Percentiles rank a stretch among this genome's conserved stretches.
phyloP scores from a whole-genome alignment of 2,797 vertebrate genomes.

The Onychomys torridus region DNA sequence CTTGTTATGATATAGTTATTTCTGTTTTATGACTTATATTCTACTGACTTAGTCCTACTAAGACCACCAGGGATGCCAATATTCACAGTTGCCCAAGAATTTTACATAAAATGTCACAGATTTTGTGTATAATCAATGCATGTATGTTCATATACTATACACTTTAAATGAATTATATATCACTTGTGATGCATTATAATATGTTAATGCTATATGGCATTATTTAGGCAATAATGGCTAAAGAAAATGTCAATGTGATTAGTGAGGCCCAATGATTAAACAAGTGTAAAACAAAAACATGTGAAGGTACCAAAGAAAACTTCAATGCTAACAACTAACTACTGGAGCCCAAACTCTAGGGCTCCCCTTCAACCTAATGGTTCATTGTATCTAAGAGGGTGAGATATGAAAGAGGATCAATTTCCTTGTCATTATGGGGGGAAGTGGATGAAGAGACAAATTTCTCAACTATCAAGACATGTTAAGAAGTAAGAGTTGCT shows the following conservation, averaged over 20 bases:
- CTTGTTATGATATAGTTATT: neutral
- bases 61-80: accelerated
- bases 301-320: neutral
- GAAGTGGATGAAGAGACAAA: neutral
- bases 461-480: neutral
- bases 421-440: neutral
- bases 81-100: neutral
- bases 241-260: neutral
- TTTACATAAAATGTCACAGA: neutral
- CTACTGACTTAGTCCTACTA: neutral
- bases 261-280: neutral
- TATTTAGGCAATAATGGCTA: neutral
- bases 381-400: neutral
- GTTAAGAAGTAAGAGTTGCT: neutral
- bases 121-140: neutral
- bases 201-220: neutral
- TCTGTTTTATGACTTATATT: neutral
- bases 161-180: neutral
- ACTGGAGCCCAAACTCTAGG: neutral
- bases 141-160: neutral
- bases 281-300: neutral
- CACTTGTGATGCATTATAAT: neutral
- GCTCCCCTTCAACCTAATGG: neutral
- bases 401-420: too few relatives aligned
- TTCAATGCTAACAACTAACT: neutral